phyloP scores from a whole-genome alignment of 1,140 invertebrate species.

The Brachionus calyciflorus region DNA sequence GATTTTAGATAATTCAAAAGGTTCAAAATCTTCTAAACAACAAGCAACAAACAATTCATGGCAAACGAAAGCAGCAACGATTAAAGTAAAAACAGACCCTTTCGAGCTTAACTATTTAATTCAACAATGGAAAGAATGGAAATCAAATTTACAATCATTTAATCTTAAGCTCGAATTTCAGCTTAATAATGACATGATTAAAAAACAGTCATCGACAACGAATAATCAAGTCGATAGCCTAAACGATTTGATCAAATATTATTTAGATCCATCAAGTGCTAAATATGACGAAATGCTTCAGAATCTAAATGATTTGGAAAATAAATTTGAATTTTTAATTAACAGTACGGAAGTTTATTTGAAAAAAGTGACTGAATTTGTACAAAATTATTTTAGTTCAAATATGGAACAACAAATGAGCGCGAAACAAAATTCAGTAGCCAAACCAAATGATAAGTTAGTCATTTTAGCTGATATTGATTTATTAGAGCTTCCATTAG shows the following conservation, averaged over 20 bases:
- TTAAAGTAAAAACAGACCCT: conserved; percentile 38
- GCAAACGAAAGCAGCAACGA: not conserved
- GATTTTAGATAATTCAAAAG: conserved; percentile 30
- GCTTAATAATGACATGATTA: conserved; percentile 25
- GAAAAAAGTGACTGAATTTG: not conserved
- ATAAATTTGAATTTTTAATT: conserved; percentile 40
- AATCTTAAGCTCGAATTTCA: conserved; percentile 43
- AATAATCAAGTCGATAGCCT: not conserved
- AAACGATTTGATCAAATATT: conserved; percentile 24
- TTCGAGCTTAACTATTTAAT: conserved; percentile 23
- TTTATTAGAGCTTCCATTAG: conserved; percentile 57
- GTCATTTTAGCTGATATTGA: conserved; percentile 56
- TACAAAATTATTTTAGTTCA: conserved; percentile 5
- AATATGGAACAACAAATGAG: not conserved
- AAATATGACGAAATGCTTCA: conserved; percentile 9
- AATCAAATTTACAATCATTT: conserved; percentile 32
- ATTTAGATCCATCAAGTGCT: not conserved
- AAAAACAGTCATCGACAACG: not conserved
- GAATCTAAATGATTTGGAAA: conserved; percentile 2
- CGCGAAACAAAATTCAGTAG: not conserved
- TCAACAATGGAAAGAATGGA: conserved; percentile 47
- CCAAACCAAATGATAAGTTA: conserved; percentile 40
- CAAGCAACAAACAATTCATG: conserved; percentile 4
- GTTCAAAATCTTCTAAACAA: conserved; percentile 12
- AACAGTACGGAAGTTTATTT: conserved; percentile 23